phyloP scores from a whole-genome alignment of 1,140 invertebrate genomes.

The Pararge aegeria region DNA sequence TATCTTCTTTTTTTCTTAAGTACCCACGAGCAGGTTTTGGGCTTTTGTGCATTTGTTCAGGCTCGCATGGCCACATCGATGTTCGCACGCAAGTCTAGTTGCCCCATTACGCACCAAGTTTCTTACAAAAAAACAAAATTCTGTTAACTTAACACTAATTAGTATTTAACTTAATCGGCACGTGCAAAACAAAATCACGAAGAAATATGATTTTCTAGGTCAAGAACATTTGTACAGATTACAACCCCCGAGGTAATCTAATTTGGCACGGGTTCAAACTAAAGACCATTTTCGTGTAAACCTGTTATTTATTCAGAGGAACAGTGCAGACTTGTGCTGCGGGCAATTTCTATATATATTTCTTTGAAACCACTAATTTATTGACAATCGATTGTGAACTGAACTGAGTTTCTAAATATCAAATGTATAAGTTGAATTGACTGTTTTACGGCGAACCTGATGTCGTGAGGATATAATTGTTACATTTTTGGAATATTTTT shows the following conservation, averaged over 20 bases:
- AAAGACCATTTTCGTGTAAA: slow-evolving; percentile 7
- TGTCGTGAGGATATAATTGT: too few species aligned
- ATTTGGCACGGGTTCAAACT: slow-evolving; percentile 11
- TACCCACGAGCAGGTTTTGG: too few species aligned
- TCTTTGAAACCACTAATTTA: neutral
- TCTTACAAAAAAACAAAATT: neutral
- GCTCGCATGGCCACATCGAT: too few species aligned
- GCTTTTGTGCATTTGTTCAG: too few species aligned
- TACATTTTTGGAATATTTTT: too few species aligned
- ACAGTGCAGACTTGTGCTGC: slow-evolving; percentile 7
- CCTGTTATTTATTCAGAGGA: slow-evolving; percentile 7
- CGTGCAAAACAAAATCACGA: neutral
- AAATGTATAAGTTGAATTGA: too few species aligned
- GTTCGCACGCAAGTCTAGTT: too few species aligned
- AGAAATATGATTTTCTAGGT: slow-evolving; percentile 8
- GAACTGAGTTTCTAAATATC: too few species aligned
- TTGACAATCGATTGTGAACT: neutral
- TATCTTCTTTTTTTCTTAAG: too few species aligned
- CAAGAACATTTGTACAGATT: slow-evolving; percentile 6
- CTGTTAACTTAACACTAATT: neutral
- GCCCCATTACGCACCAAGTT: too few species aligned
- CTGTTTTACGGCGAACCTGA: too few species aligned
- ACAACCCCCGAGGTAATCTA: slow-evolving; percentile 9
- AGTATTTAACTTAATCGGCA: neutral
- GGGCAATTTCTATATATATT: neutral